Percentiles rank a stretch among this genome's conserved stretches.
These are phyloP conservation scores for Rhinophrynus dorsalis DNA, from an alignment of 2,797 vertebrate species.

Conservation along the genomic window DNA sequence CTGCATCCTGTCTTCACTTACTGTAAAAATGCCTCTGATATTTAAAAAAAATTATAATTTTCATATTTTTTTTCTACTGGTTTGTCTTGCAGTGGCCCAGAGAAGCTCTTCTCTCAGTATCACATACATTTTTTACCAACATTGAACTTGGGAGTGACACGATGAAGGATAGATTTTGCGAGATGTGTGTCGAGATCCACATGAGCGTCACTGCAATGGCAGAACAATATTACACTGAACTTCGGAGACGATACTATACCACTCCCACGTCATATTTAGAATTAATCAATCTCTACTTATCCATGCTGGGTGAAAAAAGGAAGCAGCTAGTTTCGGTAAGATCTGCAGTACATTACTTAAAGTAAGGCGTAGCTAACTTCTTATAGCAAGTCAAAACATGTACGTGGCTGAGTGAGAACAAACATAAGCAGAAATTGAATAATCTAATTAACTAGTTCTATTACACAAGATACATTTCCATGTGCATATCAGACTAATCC, in stretches of 20 bases:
- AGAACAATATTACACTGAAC: slow-evolving; percentile 76
- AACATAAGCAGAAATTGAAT: too few relatives aligned
- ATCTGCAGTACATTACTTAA: slow-evolving; percentile 3
- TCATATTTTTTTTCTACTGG: slow-evolving; percentile 29
- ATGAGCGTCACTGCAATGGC: slow-evolving; percentile 78
- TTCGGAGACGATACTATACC: slow-evolving; percentile 80
- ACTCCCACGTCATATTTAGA: slow-evolving; percentile 88
- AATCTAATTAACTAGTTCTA: too few relatives aligned
- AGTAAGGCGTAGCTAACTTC: too few relatives aligned
- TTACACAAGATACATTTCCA: too few relatives aligned
- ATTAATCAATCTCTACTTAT: slow-evolving; percentile 83
- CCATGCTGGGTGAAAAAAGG: slow-evolving; percentile 78
- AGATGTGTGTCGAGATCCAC: slow-evolving; percentile 84
- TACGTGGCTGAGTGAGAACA: too few relatives aligned
- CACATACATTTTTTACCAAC: slow-evolving; percentile 75
- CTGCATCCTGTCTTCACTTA: too few relatives aligned
- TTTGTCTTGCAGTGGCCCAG: slow-evolving; percentile 71
- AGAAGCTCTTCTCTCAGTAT: slow-evolving; percentile 83
- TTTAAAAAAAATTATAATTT: too few relatives aligned
- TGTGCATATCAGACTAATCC: too few relatives aligned
- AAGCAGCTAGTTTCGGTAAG: slow-evolving; percentile 73
- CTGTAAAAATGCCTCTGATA: too few relatives aligned
- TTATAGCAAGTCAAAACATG: too few relatives aligned
- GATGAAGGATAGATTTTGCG: slow-evolving; percentile 73
- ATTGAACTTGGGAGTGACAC: slow-evolving; percentile 72